These are phyloP conservation scores for Pseudorhiza aurosa DNA, from an alignment of 30 jellyfish, hydroid and myxozoan genomes.

Conservation along the genomic window DNA sequence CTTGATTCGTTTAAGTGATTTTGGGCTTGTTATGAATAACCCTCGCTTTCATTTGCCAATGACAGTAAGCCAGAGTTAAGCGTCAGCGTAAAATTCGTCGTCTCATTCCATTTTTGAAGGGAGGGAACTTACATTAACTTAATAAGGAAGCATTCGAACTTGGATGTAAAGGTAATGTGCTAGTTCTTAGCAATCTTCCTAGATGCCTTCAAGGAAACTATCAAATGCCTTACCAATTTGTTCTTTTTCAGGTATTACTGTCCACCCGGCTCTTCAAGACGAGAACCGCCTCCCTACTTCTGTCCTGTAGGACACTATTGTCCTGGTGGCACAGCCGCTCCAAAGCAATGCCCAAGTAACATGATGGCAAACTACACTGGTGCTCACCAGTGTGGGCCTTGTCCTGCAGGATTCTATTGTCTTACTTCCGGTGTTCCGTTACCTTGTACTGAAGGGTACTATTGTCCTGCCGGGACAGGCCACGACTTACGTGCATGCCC, in stretches of 20 bases:
- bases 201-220: too few relatives aligned
- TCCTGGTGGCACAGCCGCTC: conserved; percentile 96
- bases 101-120: too few relatives aligned
- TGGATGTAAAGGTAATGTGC: too few relatives aligned
- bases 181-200: too few relatives aligned
- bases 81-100: too few relatives aligned
- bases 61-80: too few relatives aligned
- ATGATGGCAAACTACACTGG: conserved; percentile 93
- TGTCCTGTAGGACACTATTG: conserved; percentile 94
- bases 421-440: conserved; percentile 83
- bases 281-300: conserved; percentile 75
- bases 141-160: too few relatives aligned
- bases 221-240: too few relatives aligned
- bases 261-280: conserved; percentile 82
- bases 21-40: too few relatives aligned
- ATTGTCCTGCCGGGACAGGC: conserved; percentile 99
- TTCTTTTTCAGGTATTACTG: conserved; percentile 87
- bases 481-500: conserved; percentile 93
- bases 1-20: too few relatives aligned
- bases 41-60: too few relatives aligned
- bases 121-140: too few relatives aligned
- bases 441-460: conserved; percentile 85
- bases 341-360: conserved; percentile 94
- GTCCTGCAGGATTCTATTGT: conserved; percentile 99
- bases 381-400: conserved; percentile 84